Evolutionary conservation across 2,113 vertebrate species (phyloP).

Genomic region (Oreotragus oreotragus): DNA sequence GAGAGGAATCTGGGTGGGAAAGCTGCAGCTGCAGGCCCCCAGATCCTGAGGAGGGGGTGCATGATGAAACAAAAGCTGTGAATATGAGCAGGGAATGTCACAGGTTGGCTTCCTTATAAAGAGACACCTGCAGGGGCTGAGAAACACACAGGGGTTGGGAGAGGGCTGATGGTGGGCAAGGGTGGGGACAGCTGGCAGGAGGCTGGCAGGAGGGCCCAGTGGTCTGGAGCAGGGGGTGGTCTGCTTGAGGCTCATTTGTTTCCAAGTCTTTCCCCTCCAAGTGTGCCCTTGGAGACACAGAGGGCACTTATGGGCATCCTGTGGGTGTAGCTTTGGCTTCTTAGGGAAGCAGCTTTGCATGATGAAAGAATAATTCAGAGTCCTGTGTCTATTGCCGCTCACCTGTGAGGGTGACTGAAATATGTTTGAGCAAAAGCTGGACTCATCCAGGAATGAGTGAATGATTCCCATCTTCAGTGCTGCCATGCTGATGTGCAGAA

Average conservation of each 20-base stretch:
- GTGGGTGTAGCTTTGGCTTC: slow-evolving; percentile 19
- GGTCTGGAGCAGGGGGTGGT: slow-evolving; percentile 22
- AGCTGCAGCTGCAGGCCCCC: rapidly evolving
- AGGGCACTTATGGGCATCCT: slow-evolving; percentile 45
- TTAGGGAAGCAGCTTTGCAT: slow-evolving; percentile 29
- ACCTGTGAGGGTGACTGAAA: slow-evolving; percentile 36
- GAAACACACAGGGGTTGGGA: not conserved
- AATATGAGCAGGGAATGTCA: not conserved
- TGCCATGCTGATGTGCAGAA: slow-evolving; percentile 5
- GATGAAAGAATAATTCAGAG: slow-evolving; percentile 56
- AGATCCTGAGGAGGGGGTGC: rapidly evolving
- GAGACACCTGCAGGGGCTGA: not conserved
- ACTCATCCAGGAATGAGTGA: not conserved
- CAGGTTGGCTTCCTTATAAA: not conserved
- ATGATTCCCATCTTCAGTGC: not conserved
- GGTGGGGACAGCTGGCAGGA: not conserved
- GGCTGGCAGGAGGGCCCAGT: too few relatives aligned
- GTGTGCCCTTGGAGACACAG: not conserved
- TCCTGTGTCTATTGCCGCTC: slow-evolving; percentile 14
- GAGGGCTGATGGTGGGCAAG: not conserved
- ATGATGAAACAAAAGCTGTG: not conserved
- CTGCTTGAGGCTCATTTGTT: not conserved
- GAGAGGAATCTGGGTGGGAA: not conserved
- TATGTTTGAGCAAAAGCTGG: not conserved
- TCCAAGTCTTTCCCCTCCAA: not conserved